phyloP scores from a whole-genome alignment of 2,113 vertebrate genomes.

The Australoheros scitulus region DNA sequence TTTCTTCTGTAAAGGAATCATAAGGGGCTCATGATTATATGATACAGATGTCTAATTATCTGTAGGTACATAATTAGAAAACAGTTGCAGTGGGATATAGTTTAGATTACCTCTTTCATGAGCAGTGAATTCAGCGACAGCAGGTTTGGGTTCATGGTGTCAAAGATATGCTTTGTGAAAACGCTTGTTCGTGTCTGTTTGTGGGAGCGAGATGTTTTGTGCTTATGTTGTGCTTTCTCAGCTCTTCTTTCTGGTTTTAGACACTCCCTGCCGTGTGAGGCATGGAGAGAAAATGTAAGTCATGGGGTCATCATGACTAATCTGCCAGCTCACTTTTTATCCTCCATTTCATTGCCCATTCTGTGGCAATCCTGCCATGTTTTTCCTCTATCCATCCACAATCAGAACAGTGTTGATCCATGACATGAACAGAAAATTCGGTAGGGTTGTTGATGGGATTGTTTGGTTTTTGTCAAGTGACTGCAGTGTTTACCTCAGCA shows the following conservation, averaged over 20 bases:
- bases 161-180: constrained; percentile 10
- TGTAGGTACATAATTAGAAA: constrained; percentile 3
- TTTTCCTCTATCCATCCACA: not conserved
- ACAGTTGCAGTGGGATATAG: not conserved
- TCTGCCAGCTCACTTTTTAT: constrained; percentile 4
- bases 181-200: not conserved
- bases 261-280: constrained; percentile 53
- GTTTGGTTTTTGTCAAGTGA: constrained; percentile 14
- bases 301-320: constrained; percentile 71
- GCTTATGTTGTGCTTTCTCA: constrained; percentile 62
- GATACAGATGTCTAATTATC: not conserved
- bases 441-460: not conserved
- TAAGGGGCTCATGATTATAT: not conserved
- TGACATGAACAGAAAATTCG: not conserved
- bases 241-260: constrained; percentile 54
- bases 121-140: not conserved
- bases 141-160: constrained; percentile 23
- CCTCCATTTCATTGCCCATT: constrained; percentile 1
- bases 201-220: constrained; percentile 5
- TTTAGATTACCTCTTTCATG: not conserved
- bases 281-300: constrained; percentile 69
- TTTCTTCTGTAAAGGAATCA: not conserved
- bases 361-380: not conserved
- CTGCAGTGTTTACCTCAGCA: constrained; percentile 28
- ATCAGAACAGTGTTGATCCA: not conserved